Evolutionary conservation across 2,113 vertebrate genomes (phyloP).

Genomic region (Onychorhynchus coronatus): DNA sequence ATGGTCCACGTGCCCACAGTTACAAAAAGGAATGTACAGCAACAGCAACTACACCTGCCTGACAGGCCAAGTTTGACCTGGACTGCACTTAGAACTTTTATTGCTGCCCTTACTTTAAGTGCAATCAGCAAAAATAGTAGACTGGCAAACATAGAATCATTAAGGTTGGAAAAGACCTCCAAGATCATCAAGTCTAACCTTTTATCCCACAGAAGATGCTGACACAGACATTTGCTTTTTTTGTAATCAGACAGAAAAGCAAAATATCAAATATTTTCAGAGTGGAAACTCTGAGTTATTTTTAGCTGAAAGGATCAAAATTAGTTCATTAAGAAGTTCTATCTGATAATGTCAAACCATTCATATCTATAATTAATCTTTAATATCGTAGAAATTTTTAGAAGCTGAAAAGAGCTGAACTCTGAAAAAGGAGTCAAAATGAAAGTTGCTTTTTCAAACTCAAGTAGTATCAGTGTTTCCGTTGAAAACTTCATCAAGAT

Average conservation of each 20-base stretch:
- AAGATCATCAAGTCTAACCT: neutral
- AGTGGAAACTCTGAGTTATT: slow-evolving; percentile 38
- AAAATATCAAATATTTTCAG: neutral
- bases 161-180: neutral
- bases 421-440: slow-evolving; percentile 49
- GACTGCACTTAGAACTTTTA: neutral
- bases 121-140: neutral
- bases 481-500: slow-evolving; percentile 12
- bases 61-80: neutral
- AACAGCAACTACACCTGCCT: neutral
- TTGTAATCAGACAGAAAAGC: neutral
- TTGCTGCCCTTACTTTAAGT: neutral
- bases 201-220: neutral
- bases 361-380: slow-evolving; percentile 52
- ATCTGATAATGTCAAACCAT: slow-evolving; percentile 44
- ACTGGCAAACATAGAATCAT: neutral
- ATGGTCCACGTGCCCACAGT: neutral
- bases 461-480: neutral
- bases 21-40: neutral
- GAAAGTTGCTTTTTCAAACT: slow-evolving; percentile 44
- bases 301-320: slow-evolving; percentile 28
- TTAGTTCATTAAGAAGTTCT: slow-evolving; percentile 43
- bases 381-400: slow-evolving; percentile 29
- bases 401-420: slow-evolving; percentile 1
- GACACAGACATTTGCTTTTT: neutral